Base-by-base conservation (phyloP, 2,888 invertebrate species). In the Lithophane ornitopus region DNA sequence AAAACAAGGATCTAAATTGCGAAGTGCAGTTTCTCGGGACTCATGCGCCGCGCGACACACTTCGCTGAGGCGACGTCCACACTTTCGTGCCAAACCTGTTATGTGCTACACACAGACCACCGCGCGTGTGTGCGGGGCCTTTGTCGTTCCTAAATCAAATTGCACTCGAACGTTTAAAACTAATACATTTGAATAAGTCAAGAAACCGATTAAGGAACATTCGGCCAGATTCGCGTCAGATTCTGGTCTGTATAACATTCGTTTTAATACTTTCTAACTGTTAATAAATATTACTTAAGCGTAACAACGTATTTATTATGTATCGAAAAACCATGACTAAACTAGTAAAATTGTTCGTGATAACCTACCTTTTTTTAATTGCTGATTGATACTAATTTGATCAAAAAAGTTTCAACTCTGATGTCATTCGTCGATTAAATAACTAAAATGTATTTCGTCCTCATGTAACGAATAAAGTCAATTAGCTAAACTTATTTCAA, bases 81-180 rank as follows among this genome's bases (percentile, higher is more conserved):
- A 90, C 91, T 91, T 92, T 90, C 90, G 89, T 89, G 86, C 81
- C 82, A 91, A 93, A 93, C 93, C 93, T 88, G 93, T 92, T 93
- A 89, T 89, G 87, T 87, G 84, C 85, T 85, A 82, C 80, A 87
- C 81, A 77, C 74, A 63, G 58, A 41, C 61, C 3, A 3, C 0
- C 16, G 66, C 56, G 68, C 69, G 70, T 85, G 85, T 86, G 87
- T 87, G 89, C 83, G 85, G 75, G 76, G 81, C 79, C 84, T 87
- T 87, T 85, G 89, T 85, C 88, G 91, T 90, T 89, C 90, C 90
- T 91, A 91, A 91, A 91, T 90, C 90, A 91, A 91, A 91, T 88
- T 91, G 91, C 89, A 89, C 76, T 87, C 76, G 83, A 80, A 81
- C 82, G 77, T 81, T 82, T 81, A 74, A 74, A 80, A 86, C 82